Conservation (phyloP, 1,140 invertebrate genomes). For the Kradibia gibbosae region DNA sequence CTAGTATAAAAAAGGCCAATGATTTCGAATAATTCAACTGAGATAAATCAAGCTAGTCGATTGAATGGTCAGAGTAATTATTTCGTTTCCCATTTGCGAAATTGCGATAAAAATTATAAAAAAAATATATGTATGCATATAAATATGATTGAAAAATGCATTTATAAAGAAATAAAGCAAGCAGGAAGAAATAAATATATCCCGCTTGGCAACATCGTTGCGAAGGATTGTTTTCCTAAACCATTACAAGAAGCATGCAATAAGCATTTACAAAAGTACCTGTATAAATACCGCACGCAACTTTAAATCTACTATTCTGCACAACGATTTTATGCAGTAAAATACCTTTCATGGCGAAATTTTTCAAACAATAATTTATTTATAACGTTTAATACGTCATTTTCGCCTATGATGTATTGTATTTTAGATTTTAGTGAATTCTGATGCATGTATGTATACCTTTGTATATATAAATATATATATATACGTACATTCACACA, state of each 20-base stretch:
- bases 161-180: not conserved
- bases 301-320: not conserved
- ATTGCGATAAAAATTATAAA: not conserved
- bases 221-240: conserved; percentile 18
- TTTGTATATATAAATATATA: not conserved
- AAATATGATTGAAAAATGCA: not conserved
- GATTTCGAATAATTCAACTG: not conserved
- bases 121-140: not conserved
- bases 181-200: not conserved
- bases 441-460: not conserved
- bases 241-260: conserved; percentile 11
- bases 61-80: conserved; percentile 24
- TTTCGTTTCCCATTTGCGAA: conserved; percentile 15
- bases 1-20: not conserved
- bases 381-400: conserved; percentile 7
- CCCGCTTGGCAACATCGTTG: not conserved
- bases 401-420: not conserved
- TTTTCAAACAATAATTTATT: conserved; percentile 19
- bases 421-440: conserved; percentile 6
- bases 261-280: conserved; percentile 15
- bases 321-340: conserved; percentile 35
- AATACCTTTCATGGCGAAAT: conserved; percentile 30
- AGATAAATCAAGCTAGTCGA: conserved; percentile 13
- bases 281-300: conserved; percentile 45
- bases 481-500: not conserved